Evolutionary conservation across 2,113 vertebrate species (phyloP), one percentile per base, ranked within the genome.

Genomic region (Trinectes maculatus): DNA sequence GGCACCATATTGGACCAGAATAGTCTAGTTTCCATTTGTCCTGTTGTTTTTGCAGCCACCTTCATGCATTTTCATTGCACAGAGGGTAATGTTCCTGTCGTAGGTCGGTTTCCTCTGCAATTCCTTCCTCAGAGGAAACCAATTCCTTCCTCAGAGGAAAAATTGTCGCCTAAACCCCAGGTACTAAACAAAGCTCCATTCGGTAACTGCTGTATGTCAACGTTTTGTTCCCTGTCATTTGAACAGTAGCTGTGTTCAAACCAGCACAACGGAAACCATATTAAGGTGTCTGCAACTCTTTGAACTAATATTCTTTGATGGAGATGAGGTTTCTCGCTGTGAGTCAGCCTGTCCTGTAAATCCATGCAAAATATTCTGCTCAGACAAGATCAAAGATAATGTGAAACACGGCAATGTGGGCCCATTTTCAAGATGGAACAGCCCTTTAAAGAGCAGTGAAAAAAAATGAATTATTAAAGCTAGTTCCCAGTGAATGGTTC

Each of bases 121-220:
- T 4, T 22, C 18, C 71, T 69, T 62, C 29, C 21, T 8, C 11
- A 5, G n/a, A n/a, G n/a, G n/a, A n/a, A n/a, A n/a, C n/a, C n/a
- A n/a, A n/a, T n/a, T n/a, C n/a, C n/a, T n/a, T n/a, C n/a, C 18
- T 70, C 47, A 37, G 9, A 28, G 24, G 56, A 33, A n/a, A 63
- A 65, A 82, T 49, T 56, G 42, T 39, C 58, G 42, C 21, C 8
- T 48, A 68, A 64, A 22, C 47, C 37, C 33, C n/a, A 15, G 25
- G 11, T 56, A 59, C 29, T 59, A 71, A 36, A 19, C 22, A 63
- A 26, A 28, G 48, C 42, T 33, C 12, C 15, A 24, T n/a, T n/a
- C n/a, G 24, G 8, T 28, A 72, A n/a, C n/a, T n/a, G n/a, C n/a
- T n/a, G n/a, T n/a, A n/a, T n/a, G n/a, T n/a, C n/a, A n/a, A n/a